Evolutionary conservation across 1,140 invertebrate species (phyloP).

Genomic region (Neocloeon triangulifer): DNA sequence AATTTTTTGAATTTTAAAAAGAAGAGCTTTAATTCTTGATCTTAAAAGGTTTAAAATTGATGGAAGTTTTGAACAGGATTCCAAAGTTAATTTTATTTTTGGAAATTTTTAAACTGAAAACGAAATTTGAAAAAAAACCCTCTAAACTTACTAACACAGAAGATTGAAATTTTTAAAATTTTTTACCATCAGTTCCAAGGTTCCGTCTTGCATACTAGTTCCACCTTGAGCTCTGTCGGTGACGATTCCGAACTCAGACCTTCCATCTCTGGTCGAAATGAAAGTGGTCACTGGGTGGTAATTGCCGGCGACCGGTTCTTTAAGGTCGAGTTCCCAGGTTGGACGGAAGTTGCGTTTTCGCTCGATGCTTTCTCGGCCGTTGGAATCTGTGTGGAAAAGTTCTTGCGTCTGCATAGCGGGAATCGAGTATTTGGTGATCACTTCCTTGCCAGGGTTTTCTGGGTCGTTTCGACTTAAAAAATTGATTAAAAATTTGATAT

Average conservation of each 20-base stretch:
- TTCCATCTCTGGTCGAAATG: constrained; percentile 21
- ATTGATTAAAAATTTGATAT: constrained; percentile 1
- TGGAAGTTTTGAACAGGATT: too few species aligned
- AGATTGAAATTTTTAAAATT: too few species aligned
- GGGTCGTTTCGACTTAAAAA: too few species aligned
- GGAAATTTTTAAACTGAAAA: too few species aligned
- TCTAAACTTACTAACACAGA: too few species aligned
- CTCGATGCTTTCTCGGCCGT: constrained; percentile 70
- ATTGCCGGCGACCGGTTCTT: constrained; percentile 38
- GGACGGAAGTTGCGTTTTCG: constrained; percentile 46
- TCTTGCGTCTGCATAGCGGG: constrained; percentile 32
- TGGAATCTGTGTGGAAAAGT: constrained; percentile 81
- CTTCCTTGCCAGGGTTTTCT: constrained; percentile 57
- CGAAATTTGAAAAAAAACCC: too few species aligned
- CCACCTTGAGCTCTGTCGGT: constrained; percentile 39
- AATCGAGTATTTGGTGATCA: constrained; percentile 47
- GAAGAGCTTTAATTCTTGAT: too few species aligned
- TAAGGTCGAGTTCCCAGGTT: constrained; percentile 30
- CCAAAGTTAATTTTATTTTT: too few species aligned
- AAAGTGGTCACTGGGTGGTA: constrained; percentile 42
- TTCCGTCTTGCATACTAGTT: constrained; percentile 21
- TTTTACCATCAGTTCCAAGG: constrained; percentile 21
- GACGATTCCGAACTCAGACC: constrained; percentile 5
- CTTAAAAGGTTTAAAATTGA: too few species aligned
- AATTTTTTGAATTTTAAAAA: too few species aligned